phyloP scores from a whole-genome alignment of 2,888 invertebrate species.

The Agapetus fuscipes region DNA sequence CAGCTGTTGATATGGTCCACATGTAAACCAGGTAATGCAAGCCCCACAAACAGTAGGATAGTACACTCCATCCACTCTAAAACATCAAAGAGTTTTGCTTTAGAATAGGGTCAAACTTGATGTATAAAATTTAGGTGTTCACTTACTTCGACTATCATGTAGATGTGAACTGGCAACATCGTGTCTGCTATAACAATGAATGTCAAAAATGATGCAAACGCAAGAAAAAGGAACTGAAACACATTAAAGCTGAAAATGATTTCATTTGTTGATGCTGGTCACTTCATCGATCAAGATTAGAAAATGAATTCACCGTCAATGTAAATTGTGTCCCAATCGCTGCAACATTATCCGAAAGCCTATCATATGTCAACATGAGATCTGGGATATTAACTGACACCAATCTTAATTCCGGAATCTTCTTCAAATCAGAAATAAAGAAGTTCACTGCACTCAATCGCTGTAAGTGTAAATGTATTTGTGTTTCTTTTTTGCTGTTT shows the following conservation, averaged over 20 bases:
- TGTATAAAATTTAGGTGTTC: neutral
- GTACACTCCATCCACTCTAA: neutral
- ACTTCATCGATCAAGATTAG: too few species aligned
- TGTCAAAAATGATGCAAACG: neutral
- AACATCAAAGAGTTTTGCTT: neutral
- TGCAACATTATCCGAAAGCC: neutral
- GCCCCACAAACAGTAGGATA: neutral
- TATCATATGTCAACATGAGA: neutral
- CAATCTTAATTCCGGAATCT: neutral
- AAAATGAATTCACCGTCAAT: neutral
- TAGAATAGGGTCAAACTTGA: too few species aligned
- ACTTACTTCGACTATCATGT: neutral
- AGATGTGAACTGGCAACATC: neutral
- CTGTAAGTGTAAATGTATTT: neutral
- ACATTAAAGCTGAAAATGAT: neutral
- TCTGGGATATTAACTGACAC: neutral
- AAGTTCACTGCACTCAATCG: neutral
- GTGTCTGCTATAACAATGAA: neutral
- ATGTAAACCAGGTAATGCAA: neutral
- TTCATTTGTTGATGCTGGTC: too few species aligned
- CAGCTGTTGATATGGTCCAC: neutral
- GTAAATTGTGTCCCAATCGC: neutral
- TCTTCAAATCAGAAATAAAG: neutral
- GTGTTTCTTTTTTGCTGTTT: too few species aligned
- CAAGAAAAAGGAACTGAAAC: too few species aligned